These are phyloP conservation scores for Theristicus caerulescens DNA, from an alignment of 2,113 vertebrate genomes.

Conservation along the genomic window DNA sequence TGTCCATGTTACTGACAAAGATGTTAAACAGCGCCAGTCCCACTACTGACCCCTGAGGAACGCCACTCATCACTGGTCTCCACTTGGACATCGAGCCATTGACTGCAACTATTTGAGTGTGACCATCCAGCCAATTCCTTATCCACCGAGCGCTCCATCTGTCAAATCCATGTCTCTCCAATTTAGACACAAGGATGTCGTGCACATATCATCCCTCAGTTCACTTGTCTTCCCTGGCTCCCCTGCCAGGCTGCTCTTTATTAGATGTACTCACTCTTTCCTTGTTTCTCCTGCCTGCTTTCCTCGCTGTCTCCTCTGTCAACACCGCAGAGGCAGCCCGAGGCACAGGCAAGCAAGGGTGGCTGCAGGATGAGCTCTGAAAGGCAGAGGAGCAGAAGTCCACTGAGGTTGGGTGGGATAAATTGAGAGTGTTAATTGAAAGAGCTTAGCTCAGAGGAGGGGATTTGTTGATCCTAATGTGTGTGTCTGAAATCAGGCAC, in stretches of 20 bases:
- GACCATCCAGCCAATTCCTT: too few relatives aligned
- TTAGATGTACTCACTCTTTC: not conserved
- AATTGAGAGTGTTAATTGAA: not conserved
- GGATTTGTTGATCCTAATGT: not conserved
- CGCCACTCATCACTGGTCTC: too few relatives aligned
- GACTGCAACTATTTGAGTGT: too few relatives aligned
- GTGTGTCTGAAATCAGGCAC: not conserved
- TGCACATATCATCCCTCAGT: too few relatives aligned
- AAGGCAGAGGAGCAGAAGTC: not conserved
- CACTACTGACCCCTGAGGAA: too few relatives aligned
- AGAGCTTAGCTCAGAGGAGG: not conserved
- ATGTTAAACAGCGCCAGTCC: too few relatives aligned
- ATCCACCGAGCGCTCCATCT: too few relatives aligned
- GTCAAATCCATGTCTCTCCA: too few relatives aligned
- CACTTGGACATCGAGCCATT: too few relatives aligned
- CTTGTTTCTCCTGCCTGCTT: not conserved
- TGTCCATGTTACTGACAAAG: too few relatives aligned
- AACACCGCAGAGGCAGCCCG: rapidly evolving
- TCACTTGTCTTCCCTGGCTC: not conserved
- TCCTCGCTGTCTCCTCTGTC: rapidly evolving
- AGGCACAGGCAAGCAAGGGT: not conserved
- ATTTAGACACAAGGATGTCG: too few relatives aligned
- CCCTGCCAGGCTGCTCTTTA: rapidly evolving
- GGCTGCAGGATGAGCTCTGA: not conserved
- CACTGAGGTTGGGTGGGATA: not conserved